Conservation (phyloP, 2,797 vertebrate genomes). For the Acropternis orthonyx region DNA sequence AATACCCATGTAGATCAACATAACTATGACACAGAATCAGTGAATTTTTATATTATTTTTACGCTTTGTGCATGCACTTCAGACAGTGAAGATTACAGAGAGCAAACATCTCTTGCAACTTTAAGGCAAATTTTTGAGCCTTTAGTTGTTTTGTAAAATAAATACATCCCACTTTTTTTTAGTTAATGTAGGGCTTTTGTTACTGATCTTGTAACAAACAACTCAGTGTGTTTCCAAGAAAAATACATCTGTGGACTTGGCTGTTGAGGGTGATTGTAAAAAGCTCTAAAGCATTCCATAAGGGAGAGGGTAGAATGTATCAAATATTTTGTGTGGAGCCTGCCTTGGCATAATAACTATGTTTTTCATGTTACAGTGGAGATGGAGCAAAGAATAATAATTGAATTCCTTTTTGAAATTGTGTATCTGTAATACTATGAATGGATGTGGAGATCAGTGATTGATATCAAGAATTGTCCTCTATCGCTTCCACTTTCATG, state of each 20-base stretch:
- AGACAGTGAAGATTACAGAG: not conserved
- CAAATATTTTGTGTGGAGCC: not conserved
- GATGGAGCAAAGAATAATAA: not conserved
- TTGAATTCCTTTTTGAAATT: not conserved
- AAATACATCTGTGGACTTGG: constrained; percentile 71
- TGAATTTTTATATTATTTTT: not conserved
- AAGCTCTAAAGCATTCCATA: constrained; percentile 21
- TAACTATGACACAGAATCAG: not conserved
- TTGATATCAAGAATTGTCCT: not conserved
- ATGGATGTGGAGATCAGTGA: not conserved
- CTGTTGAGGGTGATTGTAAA: constrained; percentile 38
- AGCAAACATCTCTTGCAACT: not conserved
- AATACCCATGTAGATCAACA: not conserved
- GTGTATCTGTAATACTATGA: not conserved
- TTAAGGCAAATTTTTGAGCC: not conserved
- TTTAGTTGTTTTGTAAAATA: constrained; percentile 23
- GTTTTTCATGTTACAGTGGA: not conserved
- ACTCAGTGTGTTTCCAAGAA: constrained; percentile 58
- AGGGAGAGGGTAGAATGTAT: not conserved
- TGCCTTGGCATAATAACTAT: not conserved
- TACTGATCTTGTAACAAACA: constrained; percentile 44
- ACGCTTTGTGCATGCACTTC: not conserved
- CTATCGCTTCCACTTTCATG: not conserved
- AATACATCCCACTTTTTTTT: not conserved
- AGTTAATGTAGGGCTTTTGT: not conserved